Percentiles rank a stretch among this genome's conserved stretches.
Evolutionary conservation across 1,140 invertebrate genomes (phyloP).

Genomic region (Archegozetes longisetosus): DNA sequence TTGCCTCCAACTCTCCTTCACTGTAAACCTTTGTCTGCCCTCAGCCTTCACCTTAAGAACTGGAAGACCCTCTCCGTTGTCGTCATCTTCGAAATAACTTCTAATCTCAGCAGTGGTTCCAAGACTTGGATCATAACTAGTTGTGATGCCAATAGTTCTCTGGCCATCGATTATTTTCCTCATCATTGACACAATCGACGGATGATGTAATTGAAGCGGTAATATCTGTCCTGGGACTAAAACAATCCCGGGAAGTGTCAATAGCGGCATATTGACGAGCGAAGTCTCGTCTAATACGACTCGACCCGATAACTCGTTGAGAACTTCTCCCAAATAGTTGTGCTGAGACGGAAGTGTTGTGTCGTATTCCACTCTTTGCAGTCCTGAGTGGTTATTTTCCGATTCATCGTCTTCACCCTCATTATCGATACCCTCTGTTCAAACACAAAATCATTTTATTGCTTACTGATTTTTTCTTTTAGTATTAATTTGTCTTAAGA

Average conservation of each 20-base stretch:
- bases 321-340: constrained; percentile 44
- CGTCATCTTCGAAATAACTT: constrained; percentile 40
- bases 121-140: constrained; percentile 23
- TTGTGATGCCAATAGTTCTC: constrained; percentile 43
- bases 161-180: constrained; percentile 37
- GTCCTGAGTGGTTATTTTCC: background rate
- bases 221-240: constrained; percentile 53
- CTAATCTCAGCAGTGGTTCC: constrained; percentile 57
- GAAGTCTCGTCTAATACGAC: constrained; percentile 40
- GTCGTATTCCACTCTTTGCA: constrained; percentile 19
- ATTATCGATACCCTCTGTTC: background rate
- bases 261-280: constrained; percentile 37
- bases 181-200: constrained; percentile 36
- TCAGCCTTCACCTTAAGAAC: constrained; percentile 38
- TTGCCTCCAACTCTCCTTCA: constrained; percentile 34
- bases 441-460: too few relatives aligned
- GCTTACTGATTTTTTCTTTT: background rate
- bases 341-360: constrained; percentile 23
- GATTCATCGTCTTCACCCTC: background rate
- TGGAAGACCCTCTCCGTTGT: constrained; percentile 27
- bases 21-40: constrained; percentile 46
- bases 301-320: constrained; percentile 43
- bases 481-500: background rate
- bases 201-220: constrained; percentile 45
- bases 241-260: constrained; percentile 40